Base-by-base conservation (phyloP, 2,113 vertebrate genomes). In the Pollachius pollachius region DNA sequence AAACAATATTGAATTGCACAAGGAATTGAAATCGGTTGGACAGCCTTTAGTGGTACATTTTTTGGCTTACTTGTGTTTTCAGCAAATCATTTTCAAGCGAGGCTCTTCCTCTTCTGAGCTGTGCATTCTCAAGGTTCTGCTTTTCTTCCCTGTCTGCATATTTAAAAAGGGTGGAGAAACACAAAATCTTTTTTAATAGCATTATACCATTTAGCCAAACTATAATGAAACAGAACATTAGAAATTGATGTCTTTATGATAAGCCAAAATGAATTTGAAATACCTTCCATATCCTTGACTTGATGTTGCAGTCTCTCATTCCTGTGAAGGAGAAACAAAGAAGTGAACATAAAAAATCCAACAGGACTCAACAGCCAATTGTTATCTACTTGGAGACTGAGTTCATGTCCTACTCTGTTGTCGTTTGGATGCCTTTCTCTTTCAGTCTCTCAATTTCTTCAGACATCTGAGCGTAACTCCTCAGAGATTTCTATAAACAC, bases 201-300 rank as follows among this genome's bases (percentile, higher is more conserved):
- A 57, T n/a, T 16, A 57, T 9, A 48, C 37, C 37, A 41, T 2
- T 41, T 41, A 41, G 37, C 37, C 37, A 41, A 41, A 41, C 37
- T 41, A 41, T 9, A 12, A 48, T 9, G 8, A 48, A 48, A 9
- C 41, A 9, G 41, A 48, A 48, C 12, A 11, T 41, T 41, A 56
- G 54, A 56, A 56, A 56, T 4, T 56, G 17, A 56, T 56, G 54
- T 56, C 15, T 56, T 4, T 56, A n/a, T 16, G 54, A 56, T 16
- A 13, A 13, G 41, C 41, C 12, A 48, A 48, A 48, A 48, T 7
- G 1, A 48, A 57, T 57, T n/a, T 57, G 54, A 17, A 57, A 85
- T 92, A 98, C 97, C 96, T 93, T 95, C 91, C 30, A 93, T 83
- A 68, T 90, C 91, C 67, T 94, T 96, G 70, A 97, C 86, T 81